phyloP scores from a whole-genome alignment of 2,888 invertebrate genomes.

The Acronicta alni region DNA sequence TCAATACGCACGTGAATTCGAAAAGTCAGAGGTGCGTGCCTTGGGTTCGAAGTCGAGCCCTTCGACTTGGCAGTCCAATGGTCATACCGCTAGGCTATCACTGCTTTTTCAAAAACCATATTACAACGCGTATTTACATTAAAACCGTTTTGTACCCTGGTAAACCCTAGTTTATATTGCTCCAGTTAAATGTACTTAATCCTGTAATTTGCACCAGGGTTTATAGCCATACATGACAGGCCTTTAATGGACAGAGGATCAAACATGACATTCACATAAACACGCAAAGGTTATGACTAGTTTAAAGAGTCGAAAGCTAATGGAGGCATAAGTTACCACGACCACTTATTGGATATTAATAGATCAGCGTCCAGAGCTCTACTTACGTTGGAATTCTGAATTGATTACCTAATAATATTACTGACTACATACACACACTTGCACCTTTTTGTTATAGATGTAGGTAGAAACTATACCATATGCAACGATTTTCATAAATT shows the following conservation, averaged over 20 bases:
- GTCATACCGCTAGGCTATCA: too few relatives aligned
- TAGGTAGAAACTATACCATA: too few relatives aligned
- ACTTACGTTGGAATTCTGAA: too few relatives aligned
- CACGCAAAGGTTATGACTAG: constrained; percentile 27
- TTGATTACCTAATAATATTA: too few relatives aligned
- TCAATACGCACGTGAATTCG: too few relatives aligned
- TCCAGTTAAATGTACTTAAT: constrained; percentile 32
- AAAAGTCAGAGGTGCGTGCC: too few relatives aligned
- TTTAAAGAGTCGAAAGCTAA: constrained; percentile 18
- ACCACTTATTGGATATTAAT: neutral
- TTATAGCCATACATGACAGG: constrained; percentile 42
- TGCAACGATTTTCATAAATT: too few relatives aligned
- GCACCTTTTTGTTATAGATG: too few relatives aligned
- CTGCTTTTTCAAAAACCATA: constrained; percentile 23
- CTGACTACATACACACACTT: too few relatives aligned
- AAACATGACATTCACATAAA: constrained; percentile 45
- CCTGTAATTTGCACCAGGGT: constrained; percentile 38
- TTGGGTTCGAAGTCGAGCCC: too few relatives aligned
- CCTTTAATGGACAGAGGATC: constrained; percentile 31
- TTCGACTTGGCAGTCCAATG: too few relatives aligned
- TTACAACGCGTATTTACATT: constrained; percentile 21
- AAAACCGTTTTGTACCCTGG: constrained; percentile 19
- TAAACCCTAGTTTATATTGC: constrained; percentile 26
- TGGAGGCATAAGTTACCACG: constrained; percentile 14
- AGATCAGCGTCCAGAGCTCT: neutral